Percentiles rank a stretch among this genome's conserved stretches.
Conservation (phyloP, 2,888 invertebrate genomes). For the Eristalinus sepulchralis region DNA sequence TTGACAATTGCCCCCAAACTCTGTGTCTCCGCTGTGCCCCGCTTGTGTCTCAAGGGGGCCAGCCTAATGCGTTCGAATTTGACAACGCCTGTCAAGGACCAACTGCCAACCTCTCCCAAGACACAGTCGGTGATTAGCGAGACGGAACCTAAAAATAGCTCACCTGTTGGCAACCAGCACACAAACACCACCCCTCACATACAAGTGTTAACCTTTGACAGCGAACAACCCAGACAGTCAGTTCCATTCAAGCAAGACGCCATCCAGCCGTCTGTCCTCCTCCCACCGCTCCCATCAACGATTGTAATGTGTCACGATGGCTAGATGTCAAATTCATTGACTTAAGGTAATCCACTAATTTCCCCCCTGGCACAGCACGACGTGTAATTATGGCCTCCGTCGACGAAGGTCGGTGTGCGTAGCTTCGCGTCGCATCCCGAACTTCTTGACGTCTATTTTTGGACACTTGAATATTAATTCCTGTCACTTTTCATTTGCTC, state of each 20-base stretch:
- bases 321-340: slow-evolving; percentile 69
- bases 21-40: background rate
- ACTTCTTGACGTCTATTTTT: slow-evolving; percentile 64
- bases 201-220: slow-evolving; percentile 57
- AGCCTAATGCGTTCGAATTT: slow-evolving; percentile 48
- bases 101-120: slow-evolving; percentile 4
- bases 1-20: slow-evolving; percentile 51
- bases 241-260: background rate
- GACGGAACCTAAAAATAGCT: slow-evolving; percentile 53
- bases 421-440: background rate
- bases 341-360: slow-evolving; percentile 69
- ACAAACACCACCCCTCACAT: background rate
- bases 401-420: background rate
- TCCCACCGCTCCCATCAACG: slow-evolving; percentile 17
- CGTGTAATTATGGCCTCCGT: slow-evolving; percentile 39
- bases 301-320: slow-evolving; percentile 68
- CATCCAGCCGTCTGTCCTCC: background rate
- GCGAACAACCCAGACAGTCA: slow-evolving; percentile 5
- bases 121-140: slow-evolving; percentile 38
- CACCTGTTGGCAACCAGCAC: slow-evolving; percentile 53
- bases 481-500: slow-evolving; percentile 65
- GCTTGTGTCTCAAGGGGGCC: slow-evolving; percentile 8
- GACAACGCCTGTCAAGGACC: slow-evolving; percentile 57
- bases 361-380: slow-evolving; percentile 20
- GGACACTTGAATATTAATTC: slow-evolving; percentile 71